Evolutionary conservation across 2,888 invertebrate species (phyloP).

Genomic region (Rhagonycha lutea): DNA sequence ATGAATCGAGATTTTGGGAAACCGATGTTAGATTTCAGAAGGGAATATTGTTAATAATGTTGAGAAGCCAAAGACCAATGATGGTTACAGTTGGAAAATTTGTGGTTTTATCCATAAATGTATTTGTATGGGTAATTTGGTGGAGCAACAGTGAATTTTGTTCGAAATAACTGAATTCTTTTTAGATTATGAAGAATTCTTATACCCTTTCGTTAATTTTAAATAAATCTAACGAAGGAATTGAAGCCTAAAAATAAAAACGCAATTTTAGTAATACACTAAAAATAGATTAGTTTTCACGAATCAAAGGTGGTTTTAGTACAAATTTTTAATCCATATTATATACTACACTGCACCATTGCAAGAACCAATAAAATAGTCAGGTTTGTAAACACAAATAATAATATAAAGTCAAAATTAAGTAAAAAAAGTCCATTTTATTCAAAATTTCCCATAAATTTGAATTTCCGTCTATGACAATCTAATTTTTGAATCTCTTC

Average conservation of each 20-base stretch:
- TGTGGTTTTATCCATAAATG: conserved; percentile 3
- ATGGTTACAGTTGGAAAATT: conserved; percentile 11
- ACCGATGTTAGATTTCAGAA: conserved; percentile 18
- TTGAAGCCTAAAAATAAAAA: not conserved
- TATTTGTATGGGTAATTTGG: conserved; percentile 9
- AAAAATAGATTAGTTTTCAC: no score
- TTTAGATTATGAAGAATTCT: not conserved
- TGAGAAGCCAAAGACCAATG: conserved; percentile 8
- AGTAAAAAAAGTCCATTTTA: no score
- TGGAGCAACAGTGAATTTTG: not conserved
- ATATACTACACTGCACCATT: no score
- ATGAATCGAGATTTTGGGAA: conserved; percentile 2
- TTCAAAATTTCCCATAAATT: no score
- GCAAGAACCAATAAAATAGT: no score
- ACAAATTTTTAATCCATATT: no score
- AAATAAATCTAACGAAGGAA: not conserved
- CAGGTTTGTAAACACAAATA: no score
- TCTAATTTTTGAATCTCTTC: no score
- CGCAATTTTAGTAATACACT: not conserved
- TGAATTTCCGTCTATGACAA: no score
- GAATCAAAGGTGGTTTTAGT: no score
- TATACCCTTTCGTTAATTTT: not conserved
- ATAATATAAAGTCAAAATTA: no score
- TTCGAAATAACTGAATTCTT: not conserved
- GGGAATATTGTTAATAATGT: conserved; percentile 1